phyloP scores from a whole-genome alignment of 1,140 invertebrate species.

The Hetaerina americana region DNA sequence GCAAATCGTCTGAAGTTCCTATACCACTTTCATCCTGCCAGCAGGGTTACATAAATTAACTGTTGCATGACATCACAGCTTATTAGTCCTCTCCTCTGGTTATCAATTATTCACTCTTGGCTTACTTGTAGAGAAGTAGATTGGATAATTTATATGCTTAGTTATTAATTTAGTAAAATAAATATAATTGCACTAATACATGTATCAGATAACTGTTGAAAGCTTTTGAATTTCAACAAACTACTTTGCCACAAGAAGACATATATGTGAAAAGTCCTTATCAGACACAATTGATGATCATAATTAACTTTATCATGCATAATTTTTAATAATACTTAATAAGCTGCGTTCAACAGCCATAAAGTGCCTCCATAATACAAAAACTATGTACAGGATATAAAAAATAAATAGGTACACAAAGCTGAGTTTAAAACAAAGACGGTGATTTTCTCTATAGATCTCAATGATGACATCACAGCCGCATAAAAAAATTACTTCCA shows the following conservation, averaged over 20 bases:
- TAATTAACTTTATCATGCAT: background rate
- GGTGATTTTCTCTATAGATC: background rate
- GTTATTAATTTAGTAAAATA: background rate
- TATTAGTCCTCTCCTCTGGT: background rate
- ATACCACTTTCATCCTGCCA: background rate
- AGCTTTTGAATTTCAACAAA: background rate
- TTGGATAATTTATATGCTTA: background rate
- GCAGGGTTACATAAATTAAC: background rate
- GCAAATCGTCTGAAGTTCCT: background rate
- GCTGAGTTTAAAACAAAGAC: background rate
- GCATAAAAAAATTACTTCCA: background rate
- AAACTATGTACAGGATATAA: background rate
- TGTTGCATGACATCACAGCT: background rate
- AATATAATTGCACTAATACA: background rate
- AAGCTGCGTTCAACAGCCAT: background rate
- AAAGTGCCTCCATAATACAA: background rate
- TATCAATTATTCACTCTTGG: background rate
- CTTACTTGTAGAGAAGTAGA: background rate
- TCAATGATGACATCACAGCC: background rate
- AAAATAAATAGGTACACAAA: background rate
- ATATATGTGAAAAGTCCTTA: background rate
- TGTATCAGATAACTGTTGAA: background rate
- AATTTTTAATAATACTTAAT: background rate
- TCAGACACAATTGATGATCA: background rate
- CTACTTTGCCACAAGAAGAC: background rate